Percentiles rank a stretch among this genome's conserved stretches.
Conservation (phyloP, 2,797 vertebrate genomes). For the Sebastes goodei region DNA sequence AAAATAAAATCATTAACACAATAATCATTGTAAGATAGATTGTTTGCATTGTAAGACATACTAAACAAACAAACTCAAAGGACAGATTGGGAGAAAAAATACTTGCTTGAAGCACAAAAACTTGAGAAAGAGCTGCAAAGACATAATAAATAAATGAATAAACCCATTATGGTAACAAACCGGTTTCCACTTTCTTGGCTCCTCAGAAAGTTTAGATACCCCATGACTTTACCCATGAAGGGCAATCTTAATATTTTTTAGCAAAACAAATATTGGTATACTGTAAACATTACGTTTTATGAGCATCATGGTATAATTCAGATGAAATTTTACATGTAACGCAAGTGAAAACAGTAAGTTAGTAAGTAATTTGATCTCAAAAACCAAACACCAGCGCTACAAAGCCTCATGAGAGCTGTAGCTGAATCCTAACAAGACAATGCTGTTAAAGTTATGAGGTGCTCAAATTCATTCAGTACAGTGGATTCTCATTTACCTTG, state of each 20-base stretch:
- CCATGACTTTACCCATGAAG: background rate
- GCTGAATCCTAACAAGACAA: background rate
- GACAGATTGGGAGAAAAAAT: background rate
- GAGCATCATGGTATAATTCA: background rate
- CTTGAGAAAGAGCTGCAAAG: background rate
- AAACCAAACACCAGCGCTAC: background rate
- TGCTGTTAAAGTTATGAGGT: background rate
- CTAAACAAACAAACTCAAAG: background rate
- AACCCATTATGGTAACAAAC: too few relatives aligned
- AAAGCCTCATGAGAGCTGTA: background rate
- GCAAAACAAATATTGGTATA: background rate
- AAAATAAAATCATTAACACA: background rate
- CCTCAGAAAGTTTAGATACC: background rate
- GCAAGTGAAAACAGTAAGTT: background rate
- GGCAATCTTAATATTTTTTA: background rate
- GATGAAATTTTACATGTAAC: background rate
- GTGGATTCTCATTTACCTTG: background rate
- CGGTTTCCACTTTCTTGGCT: too few relatives aligned
- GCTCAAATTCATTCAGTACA: background rate
- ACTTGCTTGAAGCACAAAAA: too few relatives aligned
- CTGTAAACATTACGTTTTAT: background rate
- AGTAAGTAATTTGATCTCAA: background rate
- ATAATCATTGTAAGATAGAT: background rate
- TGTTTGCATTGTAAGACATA: background rate
- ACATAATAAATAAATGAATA: background rate